Evolutionary conservation across 2,797 vertebrate species (phyloP).

Genomic region (Periparus ater): DNA sequence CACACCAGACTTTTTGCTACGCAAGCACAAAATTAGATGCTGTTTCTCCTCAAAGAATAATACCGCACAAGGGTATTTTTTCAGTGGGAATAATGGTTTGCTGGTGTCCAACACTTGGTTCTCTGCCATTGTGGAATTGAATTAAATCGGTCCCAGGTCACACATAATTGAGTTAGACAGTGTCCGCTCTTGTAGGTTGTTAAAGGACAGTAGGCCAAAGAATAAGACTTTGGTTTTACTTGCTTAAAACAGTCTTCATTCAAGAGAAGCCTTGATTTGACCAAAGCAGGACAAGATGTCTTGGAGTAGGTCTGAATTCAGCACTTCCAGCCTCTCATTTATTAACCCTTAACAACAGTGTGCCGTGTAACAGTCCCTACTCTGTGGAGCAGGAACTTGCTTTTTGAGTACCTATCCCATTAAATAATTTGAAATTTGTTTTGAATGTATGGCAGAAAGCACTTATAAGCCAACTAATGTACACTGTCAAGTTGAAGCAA

Average conservation of each 20-base stretch:
- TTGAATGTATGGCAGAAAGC: not conserved
- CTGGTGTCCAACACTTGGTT: conserved; percentile 47
- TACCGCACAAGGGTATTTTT: conserved; percentile 38
- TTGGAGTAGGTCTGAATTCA: not conserved
- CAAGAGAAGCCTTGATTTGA: not conserved
- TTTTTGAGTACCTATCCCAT: not conserved
- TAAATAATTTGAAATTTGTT: not conserved
- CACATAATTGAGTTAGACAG: conserved; percentile 67
- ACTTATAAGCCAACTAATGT: not conserved
- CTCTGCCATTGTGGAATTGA: conserved; percentile 59
- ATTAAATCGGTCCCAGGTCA: conserved; percentile 59
- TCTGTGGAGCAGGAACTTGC: not conserved
- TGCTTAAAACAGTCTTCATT: not conserved
- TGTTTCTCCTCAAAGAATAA: conserved; percentile 16
- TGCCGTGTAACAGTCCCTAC: not conserved
- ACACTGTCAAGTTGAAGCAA: not conserved
- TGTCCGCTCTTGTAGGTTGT: conserved; percentile 7
- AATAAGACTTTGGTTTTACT: conserved; percentile 6
- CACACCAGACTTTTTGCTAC: not conserved
- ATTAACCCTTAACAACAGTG: not conserved
- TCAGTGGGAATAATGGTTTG: conserved; percentile 50
- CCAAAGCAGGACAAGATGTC: not conserved
- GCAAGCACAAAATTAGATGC: conserved; percentile 16
- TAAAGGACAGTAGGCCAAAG: conserved; percentile 44
- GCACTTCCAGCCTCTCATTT: not conserved